Base-by-base conservation (phyloP, 2,113 vertebrate species). In the Proterorhinus semilunaris region DNA sequence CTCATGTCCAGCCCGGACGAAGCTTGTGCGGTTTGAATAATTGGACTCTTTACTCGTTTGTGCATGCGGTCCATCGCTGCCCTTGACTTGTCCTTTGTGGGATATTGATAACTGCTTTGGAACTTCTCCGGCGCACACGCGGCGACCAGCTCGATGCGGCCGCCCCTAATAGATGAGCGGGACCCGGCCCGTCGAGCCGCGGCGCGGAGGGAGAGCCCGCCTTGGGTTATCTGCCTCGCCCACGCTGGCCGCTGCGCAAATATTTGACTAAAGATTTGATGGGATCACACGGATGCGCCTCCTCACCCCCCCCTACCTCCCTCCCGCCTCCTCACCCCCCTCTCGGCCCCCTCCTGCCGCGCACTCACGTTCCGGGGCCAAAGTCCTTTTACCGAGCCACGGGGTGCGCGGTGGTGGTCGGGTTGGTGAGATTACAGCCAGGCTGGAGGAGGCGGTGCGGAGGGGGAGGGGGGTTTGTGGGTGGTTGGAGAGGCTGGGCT, bases 201-300 rank as follows among this genome's bases (percentile, higher is more conserved):
- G 17, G 53, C 27, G 53, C 7, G 27, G 50, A n/a, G 50, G 10
- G 11, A 50, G 15, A 50, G 12, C 6, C 11, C 15, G 71, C 76
- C 72, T 9, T 76, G 74, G 84, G 81, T 87, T 84, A 89, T 90
- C 87, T 74, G 58, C 7, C 86, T 84, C 74, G 67, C 71, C 81
- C 83, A 84, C 75, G 72, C 77, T 72, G 81, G 79, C 72, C 46
- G 68, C 84, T 90, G 87, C 81, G 89, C 80, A 87, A 90, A 90
- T 87, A 88, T 89, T 89, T 84, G 58, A 88, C 78, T 21, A 83
- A 86, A 89, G 86, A 82, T 87, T 88, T 87, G 59, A 75, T 81
- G 80, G 82, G 78, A 84, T 64, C 75, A 76, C 74, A 71, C 58
- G 45, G 3, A 13, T 66, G 59, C 63, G 51, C 54, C 7, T 15